Base-by-base conservation (phyloP, 92 coral and sea anemone genomes). In the Paragorgia papillata region DNA sequence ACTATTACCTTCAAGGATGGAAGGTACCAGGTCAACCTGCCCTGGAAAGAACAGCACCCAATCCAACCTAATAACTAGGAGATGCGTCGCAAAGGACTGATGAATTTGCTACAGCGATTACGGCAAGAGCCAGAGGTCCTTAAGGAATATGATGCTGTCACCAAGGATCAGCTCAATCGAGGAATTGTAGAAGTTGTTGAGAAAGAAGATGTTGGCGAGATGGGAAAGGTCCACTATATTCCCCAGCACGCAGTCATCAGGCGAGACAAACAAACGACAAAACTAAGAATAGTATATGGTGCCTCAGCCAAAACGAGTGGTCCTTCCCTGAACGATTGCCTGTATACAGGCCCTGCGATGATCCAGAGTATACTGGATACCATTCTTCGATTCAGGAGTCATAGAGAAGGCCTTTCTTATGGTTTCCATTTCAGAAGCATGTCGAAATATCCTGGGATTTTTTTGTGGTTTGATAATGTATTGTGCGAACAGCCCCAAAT, bases 171-270 rank as follows among this genome's bases (percentile, higher is more conserved):
- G 56, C 24, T 78, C n/a, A 62, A 61, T 9, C 66, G 40, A 50
- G 85, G 87, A 21, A 80, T 90, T 48, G 81, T 90, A 1, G 92
- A 82, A 66, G 30, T 18, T 22, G 91, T 87, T 21, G n/a, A n/a
- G n/a, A 41, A 68, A 26, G 40, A 82, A 55, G 58, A 31, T 0
- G 15, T 20, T 13, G 28, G 62, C 24, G 75, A 75, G 18, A 59
- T 49, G 20, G 87, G 76, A 10, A 80, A 71, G 43, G 88, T 87
- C 6, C 97, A 88, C 50, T 88, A 87, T 54, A 62, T 90, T 29
- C 90, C 92, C 19, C 91, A 90, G 33, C 88, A 70, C 9, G 85
- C 83, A 27, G 88, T 90, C 12, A 68, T 90, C 6, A 64, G 90
- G 53, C 57, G 71, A 31, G 88, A 87, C 77, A 84, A 80, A 66